phyloP scores from a whole-genome alignment of 2,113 vertebrate species.

The Desmodus rotundus region DNA sequence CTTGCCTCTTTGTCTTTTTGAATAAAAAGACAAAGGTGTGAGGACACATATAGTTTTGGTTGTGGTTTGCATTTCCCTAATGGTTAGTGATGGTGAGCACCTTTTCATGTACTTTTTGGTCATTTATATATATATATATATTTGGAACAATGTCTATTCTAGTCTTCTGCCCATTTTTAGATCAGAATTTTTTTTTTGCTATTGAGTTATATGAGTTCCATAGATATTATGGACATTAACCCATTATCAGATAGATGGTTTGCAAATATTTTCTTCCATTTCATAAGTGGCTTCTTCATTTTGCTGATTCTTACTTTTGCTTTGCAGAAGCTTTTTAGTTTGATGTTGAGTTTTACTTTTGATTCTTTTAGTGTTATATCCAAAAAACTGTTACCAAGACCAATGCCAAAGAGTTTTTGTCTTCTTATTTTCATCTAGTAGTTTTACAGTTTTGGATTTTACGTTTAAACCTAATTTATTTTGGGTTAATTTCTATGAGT shows the following conservation, averaged over 20 bases:
- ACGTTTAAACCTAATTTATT: neutral
- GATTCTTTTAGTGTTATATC: neutral
- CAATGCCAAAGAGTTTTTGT: neutral
- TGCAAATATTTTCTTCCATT: neutral
- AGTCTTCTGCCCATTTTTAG: neutral
- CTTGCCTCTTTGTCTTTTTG: neutral
- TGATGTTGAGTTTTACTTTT: neutral
- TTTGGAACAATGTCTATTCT: neutral
- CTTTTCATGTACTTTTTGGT: neutral
- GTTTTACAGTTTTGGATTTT: neutral
- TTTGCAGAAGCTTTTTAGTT: neutral
- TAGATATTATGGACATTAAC: neutral
- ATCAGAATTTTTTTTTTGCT: neutral
- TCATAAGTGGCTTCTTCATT: neutral
- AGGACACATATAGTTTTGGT: neutral
- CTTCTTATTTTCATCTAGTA: neutral
- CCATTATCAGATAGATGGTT: neutral
- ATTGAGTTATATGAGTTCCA: neutral
- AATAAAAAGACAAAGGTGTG: too few species aligned
- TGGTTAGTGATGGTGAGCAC: neutral
- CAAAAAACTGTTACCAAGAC: neutral
- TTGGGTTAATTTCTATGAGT: neutral
- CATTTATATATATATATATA: neutral
- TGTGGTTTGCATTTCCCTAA: neutral
- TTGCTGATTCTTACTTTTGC: neutral